Conservation (phyloP, 2,888 invertebrate species). For the Linyphia triangularis region DNA sequence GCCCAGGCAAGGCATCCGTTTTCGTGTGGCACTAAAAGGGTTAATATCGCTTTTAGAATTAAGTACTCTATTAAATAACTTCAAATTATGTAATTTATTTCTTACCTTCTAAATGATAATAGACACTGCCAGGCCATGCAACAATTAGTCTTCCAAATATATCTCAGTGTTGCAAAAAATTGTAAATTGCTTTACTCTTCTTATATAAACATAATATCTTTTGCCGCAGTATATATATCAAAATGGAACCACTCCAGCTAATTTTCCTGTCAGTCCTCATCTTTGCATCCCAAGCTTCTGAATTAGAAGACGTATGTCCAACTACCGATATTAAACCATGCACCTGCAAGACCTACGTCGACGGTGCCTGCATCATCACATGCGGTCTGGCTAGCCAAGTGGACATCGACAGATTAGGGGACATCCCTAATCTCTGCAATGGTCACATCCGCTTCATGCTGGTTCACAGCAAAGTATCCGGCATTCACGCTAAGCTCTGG, state of each 20-base stretch:
- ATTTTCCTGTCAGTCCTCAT: background rate
- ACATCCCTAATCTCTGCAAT: conserved; percentile 59
- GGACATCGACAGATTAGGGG: conserved; percentile 12
- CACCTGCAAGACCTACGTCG: conserved; percentile 52
- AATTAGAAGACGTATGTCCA: conserved; percentile 41
- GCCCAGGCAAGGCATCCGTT: no score
- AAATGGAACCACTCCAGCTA: background rate
- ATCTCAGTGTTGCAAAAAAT: background rate
- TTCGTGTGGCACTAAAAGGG: no score
- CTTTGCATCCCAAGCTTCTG: background rate
- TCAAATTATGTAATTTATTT: no score
- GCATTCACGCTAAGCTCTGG: conserved; percentile 60
- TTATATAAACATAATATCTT: background rate
- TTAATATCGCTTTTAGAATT: no score
- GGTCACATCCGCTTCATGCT: conserved; percentile 62
- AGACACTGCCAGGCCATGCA: no score
- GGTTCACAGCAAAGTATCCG: conserved; percentile 47
- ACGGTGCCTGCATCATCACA: conserved; percentile 59
- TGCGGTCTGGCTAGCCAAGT: conserved; percentile 30
- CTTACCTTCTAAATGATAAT: no score
- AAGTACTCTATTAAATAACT: no score
- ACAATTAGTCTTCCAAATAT: background rate
- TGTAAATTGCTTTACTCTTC: background rate
- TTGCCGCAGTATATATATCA: background rate
- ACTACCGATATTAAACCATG: conserved; percentile 37